Conservation (phyloP, 2,113 vertebrate species). For the Formicarius rufipectus region DNA sequence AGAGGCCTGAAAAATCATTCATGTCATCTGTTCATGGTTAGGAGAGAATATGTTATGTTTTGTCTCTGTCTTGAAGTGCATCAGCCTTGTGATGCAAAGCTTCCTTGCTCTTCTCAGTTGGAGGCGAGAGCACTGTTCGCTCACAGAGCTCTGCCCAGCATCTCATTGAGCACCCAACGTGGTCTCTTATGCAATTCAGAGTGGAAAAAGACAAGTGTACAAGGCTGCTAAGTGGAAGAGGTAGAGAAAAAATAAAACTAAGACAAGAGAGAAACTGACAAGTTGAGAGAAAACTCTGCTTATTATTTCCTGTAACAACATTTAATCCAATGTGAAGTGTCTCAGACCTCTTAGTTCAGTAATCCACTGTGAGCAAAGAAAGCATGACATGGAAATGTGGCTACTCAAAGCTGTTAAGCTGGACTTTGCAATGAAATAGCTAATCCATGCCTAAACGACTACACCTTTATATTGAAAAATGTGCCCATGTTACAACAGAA, state of each 20-base stretch:
- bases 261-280: neutral
- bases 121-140: neutral
- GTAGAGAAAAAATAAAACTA: neutral
- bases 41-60: neutral
- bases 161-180: rapidly evolving
- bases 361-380: neutral
- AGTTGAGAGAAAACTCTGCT: neutral
- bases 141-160: neutral
- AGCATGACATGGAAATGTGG: neutral
- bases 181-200: neutral
- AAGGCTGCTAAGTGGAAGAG: neutral
- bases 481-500: neutral
- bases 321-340: neutral
- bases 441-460: neutral
- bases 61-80: neutral
- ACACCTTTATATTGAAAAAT: neutral
- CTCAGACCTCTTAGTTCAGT: neutral
- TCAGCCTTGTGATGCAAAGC: neutral
- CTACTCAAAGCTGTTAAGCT: neutral
- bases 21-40: neutral
- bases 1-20: neutral
- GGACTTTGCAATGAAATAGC: neutral
- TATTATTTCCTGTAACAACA: neutral
- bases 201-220: neutral
- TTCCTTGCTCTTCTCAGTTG: neutral